Base-by-base conservation (phyloP, 2,797 vertebrate genomes). In the Poeciliopsis gracilis region DNA sequence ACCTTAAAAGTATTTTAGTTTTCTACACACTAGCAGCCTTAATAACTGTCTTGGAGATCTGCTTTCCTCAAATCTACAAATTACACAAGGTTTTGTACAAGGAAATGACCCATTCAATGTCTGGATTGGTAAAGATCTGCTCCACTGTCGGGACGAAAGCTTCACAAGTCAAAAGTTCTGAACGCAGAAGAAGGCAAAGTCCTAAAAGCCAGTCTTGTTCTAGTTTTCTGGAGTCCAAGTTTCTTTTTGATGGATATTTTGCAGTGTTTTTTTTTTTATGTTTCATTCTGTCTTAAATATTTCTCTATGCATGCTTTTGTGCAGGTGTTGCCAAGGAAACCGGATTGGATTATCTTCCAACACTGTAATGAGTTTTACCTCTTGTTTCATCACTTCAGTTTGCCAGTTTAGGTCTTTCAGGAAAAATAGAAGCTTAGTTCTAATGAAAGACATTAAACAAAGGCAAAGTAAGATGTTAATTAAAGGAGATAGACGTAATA, bases 261-360 rank as follows among this genome's bases (percentile, higher is more conserved):
- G 25, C 23, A 43, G 23, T 69, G 38, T 43, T 25, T 2, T 9
- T n/a, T 1, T 9, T 11, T 23, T 23, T 38, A 33, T 38, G n/a
- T 1, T 7, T 45, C 0, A 69, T 72, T 66, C 41, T 28, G 0
- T 55, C 61, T 55, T 28, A 11, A 70, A 43, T 77, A 51, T 28
- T 41, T 4, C 49, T 2, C 13, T 72, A 75, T 77, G 28, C 69
- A 28, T 76, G 74, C 77, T 69, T 77, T 55, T 75, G 57, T 49
- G 75, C 81, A 76, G 69, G 63, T 74, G 92, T 93, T 90, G 82
- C 93, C 87, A 91, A 91, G 90, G 92, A 82, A 76, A 94, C 90
- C 57, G 61, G 49, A 84, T 87, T 85, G 89, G 83, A 92, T 92
- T 89, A 85, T 82, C 47, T 85, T 76, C 61, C 72, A 77, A 80